These are phyloP conservation scores for Colaptes auratus DNA, from an alignment of 2,113 vertebrate genomes.

Conservation along the genomic window DNA sequence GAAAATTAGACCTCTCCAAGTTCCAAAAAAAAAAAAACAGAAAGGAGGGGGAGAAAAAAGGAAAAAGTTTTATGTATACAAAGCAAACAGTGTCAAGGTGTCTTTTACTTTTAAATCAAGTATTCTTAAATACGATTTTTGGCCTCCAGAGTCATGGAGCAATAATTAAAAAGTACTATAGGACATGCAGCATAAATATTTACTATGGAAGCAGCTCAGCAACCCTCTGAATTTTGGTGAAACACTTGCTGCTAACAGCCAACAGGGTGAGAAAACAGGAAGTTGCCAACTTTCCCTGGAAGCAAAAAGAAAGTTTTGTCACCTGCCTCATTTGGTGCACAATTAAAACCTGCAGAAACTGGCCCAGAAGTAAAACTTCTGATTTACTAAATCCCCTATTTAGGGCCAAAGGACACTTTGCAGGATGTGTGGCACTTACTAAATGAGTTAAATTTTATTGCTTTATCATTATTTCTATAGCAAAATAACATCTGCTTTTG, in stretches of 20 bases:
- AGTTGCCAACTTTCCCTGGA: not conserved
- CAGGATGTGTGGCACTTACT: not conserved
- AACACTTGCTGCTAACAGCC: not conserved
- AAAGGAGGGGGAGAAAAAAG: not conserved
- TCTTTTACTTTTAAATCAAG: not conserved
- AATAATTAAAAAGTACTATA: not conserved
- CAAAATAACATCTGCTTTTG: not conserved
- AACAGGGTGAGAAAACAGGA: not conserved
- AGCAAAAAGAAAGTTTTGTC: not conserved
- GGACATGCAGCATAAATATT: not conserved
- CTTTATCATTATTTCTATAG: not conserved
- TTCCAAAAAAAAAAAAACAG: not conserved
- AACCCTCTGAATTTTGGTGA: not conserved
- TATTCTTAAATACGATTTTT: not conserved
- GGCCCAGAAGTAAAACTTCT: not conserved
- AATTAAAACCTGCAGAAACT: not conserved
- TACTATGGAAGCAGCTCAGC: not conserved
- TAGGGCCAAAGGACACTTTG: not conserved
- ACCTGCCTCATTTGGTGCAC: fast-evolving
- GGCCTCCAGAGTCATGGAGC: not conserved
- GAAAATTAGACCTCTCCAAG: not conserved
- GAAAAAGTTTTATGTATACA: not conserved
- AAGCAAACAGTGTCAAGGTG: not conserved
- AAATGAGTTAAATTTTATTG: not conserved
- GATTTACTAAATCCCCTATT: not conserved